Evolutionary conservation across 1,140 invertebrate species (phyloP).

Genomic region (Drosophila biarmipes): DNA sequence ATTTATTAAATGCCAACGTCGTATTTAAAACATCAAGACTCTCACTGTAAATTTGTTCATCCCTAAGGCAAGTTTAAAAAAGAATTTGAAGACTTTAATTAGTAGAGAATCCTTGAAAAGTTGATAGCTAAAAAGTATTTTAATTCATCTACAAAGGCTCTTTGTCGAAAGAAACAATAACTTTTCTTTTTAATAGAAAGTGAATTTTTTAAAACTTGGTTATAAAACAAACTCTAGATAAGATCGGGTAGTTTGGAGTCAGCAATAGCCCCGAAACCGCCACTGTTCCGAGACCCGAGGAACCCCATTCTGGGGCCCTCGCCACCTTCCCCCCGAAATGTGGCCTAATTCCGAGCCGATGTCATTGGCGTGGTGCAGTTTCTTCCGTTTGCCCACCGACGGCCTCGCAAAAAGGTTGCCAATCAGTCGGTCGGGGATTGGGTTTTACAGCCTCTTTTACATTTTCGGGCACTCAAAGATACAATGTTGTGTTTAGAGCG

Average conservation of each 20-base stretch:
- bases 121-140: background rate
- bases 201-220: background rate
- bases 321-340: constrained; percentile 51
- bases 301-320: constrained; percentile 13
- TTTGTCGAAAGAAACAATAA: background rate
- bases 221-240: background rate
- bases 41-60: too few species aligned
- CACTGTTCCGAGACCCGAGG: background rate
- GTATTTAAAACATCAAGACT: too few species aligned
- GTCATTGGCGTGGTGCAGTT: constrained; percentile 30
- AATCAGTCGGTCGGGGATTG: constrained; percentile 45
- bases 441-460: constrained; percentile 49
- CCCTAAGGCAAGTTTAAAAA: too few species aligned
- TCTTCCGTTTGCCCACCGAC: constrained; percentile 28
- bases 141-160: background rate
- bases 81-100: too few species aligned
- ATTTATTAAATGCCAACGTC: too few species aligned
- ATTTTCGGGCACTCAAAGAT: constrained; percentile 38
- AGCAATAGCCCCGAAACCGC: background rate
- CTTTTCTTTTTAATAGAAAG: background rate
- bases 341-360: constrained; percentile 64
- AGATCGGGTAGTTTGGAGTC: background rate
- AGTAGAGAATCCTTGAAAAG: background rate
- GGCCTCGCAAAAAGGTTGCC: constrained; percentile 29
- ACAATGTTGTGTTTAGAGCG: constrained; percentile 24